phyloP scores from a whole-genome alignment of 2,888 invertebrate genomes.

The Perizoma flavofasciatum region DNA sequence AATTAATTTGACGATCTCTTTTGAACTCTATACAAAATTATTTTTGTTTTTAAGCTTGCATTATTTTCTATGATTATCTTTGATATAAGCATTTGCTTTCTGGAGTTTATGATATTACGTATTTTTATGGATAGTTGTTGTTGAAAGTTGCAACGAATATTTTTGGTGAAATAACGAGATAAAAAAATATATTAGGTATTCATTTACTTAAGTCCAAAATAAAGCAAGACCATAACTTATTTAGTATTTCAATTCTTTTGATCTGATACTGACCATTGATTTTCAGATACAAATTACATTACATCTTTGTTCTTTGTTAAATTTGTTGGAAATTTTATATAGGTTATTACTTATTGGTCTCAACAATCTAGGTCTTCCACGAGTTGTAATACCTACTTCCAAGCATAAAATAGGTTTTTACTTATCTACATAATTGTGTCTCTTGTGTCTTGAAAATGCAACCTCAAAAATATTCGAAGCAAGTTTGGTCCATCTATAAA shows the following conservation, averaged over 20 bases:
- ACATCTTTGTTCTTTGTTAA: no score
- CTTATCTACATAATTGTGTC: not conserved
- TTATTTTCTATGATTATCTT: slow-evolving; percentile 31
- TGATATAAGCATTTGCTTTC: slow-evolving; percentile 39
- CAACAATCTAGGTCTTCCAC: slow-evolving; percentile 21
- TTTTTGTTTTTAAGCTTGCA: slow-evolving; percentile 25
- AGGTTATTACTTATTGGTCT: not conserved
- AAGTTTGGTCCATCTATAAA: slow-evolving; percentile 47
- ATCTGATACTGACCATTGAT: no score
- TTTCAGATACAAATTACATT: no score
- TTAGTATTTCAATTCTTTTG: no score
- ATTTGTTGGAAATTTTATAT: not conserved
- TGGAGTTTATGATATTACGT: slow-evolving; percentile 38
- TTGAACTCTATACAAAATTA: slow-evolving; percentile 31
- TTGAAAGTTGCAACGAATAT: slow-evolving; percentile 40
- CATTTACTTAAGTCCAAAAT: no score
- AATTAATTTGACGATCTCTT: slow-evolving; percentile 43
- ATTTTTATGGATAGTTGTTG: slow-evolving; percentile 39
- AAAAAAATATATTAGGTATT: not conserved
- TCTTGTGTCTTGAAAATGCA: slow-evolving; percentile 13
- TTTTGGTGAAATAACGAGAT: slow-evolving; percentile 24
- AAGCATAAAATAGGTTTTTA: not conserved
- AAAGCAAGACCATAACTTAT: no score
- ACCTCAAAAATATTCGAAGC: slow-evolving; percentile 54
- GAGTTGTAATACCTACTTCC: slow-evolving; percentile 8